phyloP scores from a whole-genome alignment of 2,888 invertebrate genomes.

The Diabrotica balteata region DNA sequence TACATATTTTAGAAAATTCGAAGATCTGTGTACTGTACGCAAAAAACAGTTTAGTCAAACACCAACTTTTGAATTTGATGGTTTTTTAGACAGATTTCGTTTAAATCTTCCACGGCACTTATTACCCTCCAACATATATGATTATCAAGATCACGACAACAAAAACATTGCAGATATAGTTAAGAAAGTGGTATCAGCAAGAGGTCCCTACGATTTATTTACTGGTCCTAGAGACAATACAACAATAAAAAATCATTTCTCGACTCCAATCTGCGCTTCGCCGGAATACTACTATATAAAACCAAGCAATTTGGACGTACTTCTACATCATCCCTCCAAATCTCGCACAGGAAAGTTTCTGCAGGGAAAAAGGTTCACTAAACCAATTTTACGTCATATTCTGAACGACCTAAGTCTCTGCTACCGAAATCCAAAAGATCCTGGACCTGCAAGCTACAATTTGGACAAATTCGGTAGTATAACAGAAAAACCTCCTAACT shows the following conservation, averaged over 20 bases:
- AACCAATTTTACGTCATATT: slow-evolving; percentile 61
- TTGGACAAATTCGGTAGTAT: slow-evolving; percentile 9
- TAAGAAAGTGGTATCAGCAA: slow-evolving; percentile 47
- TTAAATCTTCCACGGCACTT: slow-evolving; percentile 41
- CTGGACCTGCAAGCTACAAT: slow-evolving; percentile 64
- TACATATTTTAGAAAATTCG: slow-evolving; percentile 5
- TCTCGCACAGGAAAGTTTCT: slow-evolving; percentile 51
- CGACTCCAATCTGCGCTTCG: slow-evolving; percentile 44
- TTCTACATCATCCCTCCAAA: slow-evolving; percentile 49
- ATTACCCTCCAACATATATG: slow-evolving; percentile 52
- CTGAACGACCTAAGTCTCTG: slow-evolving; percentile 63
- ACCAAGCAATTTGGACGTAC: slow-evolving; percentile 48
- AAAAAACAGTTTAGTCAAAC: slow-evolving; percentile 42
- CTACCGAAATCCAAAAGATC: slow-evolving; percentile 61
- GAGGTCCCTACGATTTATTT: slow-evolving; percentile 58
- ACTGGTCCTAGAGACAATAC: slow-evolving; percentile 63
- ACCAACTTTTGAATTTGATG: slow-evolving; percentile 54
- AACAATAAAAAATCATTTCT: slow-evolving; percentile 65
- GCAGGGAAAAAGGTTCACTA: slow-evolving; percentile 51
- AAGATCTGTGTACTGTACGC: slow-evolving; percentile 12
- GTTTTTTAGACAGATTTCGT: slow-evolving; percentile 51
- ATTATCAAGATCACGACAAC: slow-evolving; percentile 37
- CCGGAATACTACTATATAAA: slow-evolving; percentile 52
- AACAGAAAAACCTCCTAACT: slow-evolving; percentile 22
- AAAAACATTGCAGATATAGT: slow-evolving; percentile 35